phyloP scores from a whole-genome alignment of 1,140 invertebrate genomes.

The Psix sp. region DNA sequence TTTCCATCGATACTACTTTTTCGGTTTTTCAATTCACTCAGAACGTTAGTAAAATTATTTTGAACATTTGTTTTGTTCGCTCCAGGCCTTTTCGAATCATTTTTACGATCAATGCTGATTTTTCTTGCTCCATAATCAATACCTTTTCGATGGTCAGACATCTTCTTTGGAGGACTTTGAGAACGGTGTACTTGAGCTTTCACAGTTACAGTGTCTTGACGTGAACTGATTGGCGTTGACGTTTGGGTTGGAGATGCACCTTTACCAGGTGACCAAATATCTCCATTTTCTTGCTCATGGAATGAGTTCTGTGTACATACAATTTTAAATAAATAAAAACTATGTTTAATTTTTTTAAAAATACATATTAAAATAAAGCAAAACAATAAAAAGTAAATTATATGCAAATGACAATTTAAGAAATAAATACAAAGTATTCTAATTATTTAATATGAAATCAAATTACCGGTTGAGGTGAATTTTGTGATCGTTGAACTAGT shows the following conservation, averaged over 20 bases:
- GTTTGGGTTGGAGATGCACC: constrained; percentile 55
- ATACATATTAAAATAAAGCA: not conserved
- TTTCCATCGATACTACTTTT: constrained; percentile 82
- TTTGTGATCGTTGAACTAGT: constrained; percentile 80
- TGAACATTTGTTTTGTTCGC: constrained; percentile 73
- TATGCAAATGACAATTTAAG: not conserved
- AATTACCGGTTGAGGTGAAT: constrained; percentile 68
- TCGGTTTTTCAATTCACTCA: constrained; percentile 78
- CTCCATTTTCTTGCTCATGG: constrained; percentile 67
- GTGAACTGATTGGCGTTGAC: constrained; percentile 61
- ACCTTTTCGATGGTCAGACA: constrained; percentile 65
- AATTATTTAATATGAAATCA: constrained; percentile 17
- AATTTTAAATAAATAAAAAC: not conserved
- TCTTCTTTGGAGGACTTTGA: constrained; percentile 73
- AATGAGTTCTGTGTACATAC: constrained; percentile 63
- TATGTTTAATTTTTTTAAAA: not conserved
- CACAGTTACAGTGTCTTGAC: constrained; percentile 73
- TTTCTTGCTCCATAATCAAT: constrained; percentile 69
- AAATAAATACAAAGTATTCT: constrained; percentile 4
- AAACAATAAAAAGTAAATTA: not conserved
- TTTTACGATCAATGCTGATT: constrained; percentile 69
- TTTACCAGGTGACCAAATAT: constrained; percentile 68
- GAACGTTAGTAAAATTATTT: constrained; percentile 78
- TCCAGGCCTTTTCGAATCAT: constrained; percentile 66
- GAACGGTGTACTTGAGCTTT: constrained; percentile 77